These are phyloP conservation scores for Baccha elongata DNA, from an alignment of 2,888 invertebrate genomes.

Conservation along the genomic window DNA sequence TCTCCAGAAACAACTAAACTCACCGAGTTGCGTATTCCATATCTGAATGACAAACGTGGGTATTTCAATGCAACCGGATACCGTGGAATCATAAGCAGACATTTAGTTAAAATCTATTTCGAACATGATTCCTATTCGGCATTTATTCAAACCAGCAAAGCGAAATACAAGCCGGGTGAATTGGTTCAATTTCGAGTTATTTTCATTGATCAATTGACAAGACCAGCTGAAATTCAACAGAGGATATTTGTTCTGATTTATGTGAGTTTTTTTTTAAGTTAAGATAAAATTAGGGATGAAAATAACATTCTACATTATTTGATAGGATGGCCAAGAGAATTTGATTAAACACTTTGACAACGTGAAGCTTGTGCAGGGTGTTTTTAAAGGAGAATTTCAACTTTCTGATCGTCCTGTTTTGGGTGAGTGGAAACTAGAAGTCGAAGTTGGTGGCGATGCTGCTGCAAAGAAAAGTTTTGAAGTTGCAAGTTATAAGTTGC, in stretches of 20 bases:
- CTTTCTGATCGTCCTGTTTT: slow-evolving; percentile 90
- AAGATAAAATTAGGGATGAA: neutral
- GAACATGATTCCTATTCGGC: slow-evolving; percentile 85
- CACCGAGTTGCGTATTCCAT: neutral
- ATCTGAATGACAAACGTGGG: slow-evolving; percentile 4
- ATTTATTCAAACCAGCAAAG: slow-evolving; percentile 95
- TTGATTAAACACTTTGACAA: slow-evolving; percentile 91
- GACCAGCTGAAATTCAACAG: slow-evolving; percentile 85
- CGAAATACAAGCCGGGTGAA: slow-evolving; percentile 94
- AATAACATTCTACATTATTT: too few species aligned
- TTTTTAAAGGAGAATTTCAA: slow-evolving; percentile 89
- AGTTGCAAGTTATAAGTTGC: slow-evolving; percentile 95
- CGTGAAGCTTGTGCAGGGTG: slow-evolving; percentile 80
- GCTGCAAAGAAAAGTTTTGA: slow-evolving; percentile 81
- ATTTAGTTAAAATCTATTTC: neutral
- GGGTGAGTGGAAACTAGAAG: slow-evolving; percentile 89
- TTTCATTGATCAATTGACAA: slow-evolving; percentile 87
- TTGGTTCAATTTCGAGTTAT: slow-evolving; percentile 87
- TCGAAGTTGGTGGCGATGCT: slow-evolving; percentile 50
- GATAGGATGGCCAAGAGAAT: slow-evolving; percentile 89
- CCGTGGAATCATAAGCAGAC: slow-evolving; percentile 15
- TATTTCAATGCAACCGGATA: neutral
- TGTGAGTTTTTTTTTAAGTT: slow-evolving; percentile 79
- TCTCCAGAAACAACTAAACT: slow-evolving; percentile 26
- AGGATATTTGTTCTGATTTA: slow-evolving; percentile 81